A percentile compares a stretch with the other conserved stretches of the same genome.
Conservation (phyloP, 2,797 vertebrate species). For the Orestias chungarensis region DNA sequence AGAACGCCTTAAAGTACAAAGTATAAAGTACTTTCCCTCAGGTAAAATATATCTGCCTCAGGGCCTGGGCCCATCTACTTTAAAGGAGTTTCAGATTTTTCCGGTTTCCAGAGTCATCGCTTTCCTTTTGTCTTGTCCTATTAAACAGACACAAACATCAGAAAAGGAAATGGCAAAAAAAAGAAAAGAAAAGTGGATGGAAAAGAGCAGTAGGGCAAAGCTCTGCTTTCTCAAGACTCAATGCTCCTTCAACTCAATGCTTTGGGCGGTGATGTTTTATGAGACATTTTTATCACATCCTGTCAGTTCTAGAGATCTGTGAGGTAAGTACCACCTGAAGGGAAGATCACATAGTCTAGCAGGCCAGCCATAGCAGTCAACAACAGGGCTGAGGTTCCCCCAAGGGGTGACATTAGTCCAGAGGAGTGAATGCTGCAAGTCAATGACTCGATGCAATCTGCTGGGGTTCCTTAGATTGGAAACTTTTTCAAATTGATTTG, state of each 20-base stretch:
- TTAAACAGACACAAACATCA: slow-evolving; percentile 32
- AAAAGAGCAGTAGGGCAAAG: slow-evolving; percentile 25
- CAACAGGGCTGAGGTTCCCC: slow-evolving; percentile 10
- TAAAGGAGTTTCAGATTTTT: slow-evolving; percentile 47
- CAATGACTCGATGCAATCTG: no score
- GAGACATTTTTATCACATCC: slow-evolving; percentile 59
- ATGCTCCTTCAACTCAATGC: slow-evolving; percentile 27
- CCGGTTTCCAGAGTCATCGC: slow-evolving; percentile 35
- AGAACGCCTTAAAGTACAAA: slow-evolving; percentile 70
- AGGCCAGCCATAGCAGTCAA: slow-evolving; percentile 22
- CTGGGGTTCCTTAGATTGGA: no score
- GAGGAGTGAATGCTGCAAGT: no score
- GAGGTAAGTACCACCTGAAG: slow-evolving; percentile 49
- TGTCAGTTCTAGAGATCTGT: slow-evolving; percentile 49
- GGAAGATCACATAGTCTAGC: slow-evolving; percentile 55
- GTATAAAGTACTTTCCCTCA: slow-evolving; percentile 68
- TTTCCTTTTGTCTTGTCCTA: slow-evolving; percentile 42
- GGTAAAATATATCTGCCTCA: slow-evolving; percentile 68
- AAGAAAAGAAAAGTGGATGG: background rate
- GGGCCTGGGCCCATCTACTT: slow-evolving; percentile 59
- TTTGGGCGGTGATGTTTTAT: slow-evolving; percentile 14
- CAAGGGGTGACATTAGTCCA: background rate
- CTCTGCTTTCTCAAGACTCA: slow-evolving; percentile 33
- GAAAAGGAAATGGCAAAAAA: no score
- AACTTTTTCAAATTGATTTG: no score